These are phyloP conservation scores for Gryon sp. DNA, from an alignment of 1,140 invertebrate species.

Conservation along the genomic window DNA sequence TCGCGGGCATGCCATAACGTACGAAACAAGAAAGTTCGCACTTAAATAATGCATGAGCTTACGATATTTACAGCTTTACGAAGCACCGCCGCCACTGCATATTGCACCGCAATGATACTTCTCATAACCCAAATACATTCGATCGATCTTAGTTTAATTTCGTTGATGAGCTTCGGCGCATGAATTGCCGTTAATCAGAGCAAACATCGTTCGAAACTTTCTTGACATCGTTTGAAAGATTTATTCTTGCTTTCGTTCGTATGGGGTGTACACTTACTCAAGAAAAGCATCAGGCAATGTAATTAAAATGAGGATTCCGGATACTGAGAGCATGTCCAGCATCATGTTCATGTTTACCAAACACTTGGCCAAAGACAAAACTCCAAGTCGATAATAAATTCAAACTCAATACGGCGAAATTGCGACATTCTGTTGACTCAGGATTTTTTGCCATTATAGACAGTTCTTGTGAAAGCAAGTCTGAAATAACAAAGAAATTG, in stretches of 20 bases:
- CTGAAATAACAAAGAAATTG: background rate
- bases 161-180: background rate
- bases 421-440: slow-evolving; percentile 19
- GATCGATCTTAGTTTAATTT: slow-evolving; percentile 3
- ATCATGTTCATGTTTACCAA: slow-evolving; percentile 32
- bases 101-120: slow-evolving; percentile 40
- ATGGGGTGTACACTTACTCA: too few species aligned
- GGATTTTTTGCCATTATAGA: slow-evolving; percentile 11
- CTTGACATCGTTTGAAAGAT: background rate
- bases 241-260: too few species aligned
- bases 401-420: slow-evolving; percentile 21
- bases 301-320: slow-evolving; percentile 30
- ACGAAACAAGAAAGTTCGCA: slow-evolving; percentile 70
- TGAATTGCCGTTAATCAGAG: slow-evolving; percentile 26
- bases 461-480: background rate
- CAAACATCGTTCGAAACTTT: slow-evolving; percentile 10
- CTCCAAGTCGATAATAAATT: slow-evolving; percentile 33
- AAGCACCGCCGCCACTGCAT: slow-evolving; percentile 19
- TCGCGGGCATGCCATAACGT: slow-evolving; percentile 63
- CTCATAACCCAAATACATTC: slow-evolving; percentile 4
- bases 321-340: slow-evolving; percentile 16
- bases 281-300: too few species aligned
- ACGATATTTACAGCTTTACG: slow-evolving; percentile 66
- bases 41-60: slow-evolving; percentile 73
- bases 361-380: slow-evolving; percentile 10